Percentiles rank a stretch among this genome's conserved stretches.
phyloP scores from a whole-genome alignment of 2,113 vertebrate species.

The Benitochromis conjunctus region DNA sequence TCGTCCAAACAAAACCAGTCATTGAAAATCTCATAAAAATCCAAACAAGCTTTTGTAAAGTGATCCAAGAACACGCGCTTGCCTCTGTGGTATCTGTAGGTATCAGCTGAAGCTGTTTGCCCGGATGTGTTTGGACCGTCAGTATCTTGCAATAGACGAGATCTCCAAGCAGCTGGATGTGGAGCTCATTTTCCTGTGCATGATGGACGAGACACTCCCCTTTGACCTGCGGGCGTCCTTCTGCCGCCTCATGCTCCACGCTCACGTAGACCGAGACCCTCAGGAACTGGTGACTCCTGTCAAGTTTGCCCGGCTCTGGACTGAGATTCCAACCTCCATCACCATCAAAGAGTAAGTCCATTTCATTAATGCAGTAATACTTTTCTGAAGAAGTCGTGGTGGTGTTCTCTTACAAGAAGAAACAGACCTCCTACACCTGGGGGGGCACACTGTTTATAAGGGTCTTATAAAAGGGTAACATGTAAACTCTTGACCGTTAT shows the following conservation, averaged over 20 bases:
- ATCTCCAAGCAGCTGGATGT: conserved; percentile 96
- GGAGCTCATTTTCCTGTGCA: conserved; percentile 96
- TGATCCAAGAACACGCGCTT: not conserved
- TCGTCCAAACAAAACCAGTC: not conserved
- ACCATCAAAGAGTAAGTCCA: conserved; percentile 89
- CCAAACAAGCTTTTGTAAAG: not conserved
- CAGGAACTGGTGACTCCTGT: conserved; percentile 95
- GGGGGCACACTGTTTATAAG: too few species aligned
- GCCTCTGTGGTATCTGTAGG: conserved; percentile 54
- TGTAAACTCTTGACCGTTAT: not conserved
- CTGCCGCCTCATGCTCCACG: conserved; percentile 96
- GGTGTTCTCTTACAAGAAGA: not conserved
- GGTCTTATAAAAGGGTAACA: too few species aligned
- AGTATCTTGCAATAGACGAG: conserved; percentile 95
- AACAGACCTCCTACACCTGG: too few species aligned
- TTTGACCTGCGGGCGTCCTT: conserved; percentile 95
- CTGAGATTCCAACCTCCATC: conserved; percentile 92
- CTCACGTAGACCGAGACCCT: conserved; percentile 95
- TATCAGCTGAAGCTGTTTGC: conserved; percentile 98
- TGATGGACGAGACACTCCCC: conserved; percentile 94
- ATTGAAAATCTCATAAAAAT: not conserved
- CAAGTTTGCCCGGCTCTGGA: conserved; percentile 96
- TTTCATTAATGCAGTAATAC: not conserved
- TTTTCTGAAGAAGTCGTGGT: not conserved
- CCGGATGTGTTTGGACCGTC: conserved; percentile 96